Evolutionary conservation across 2,113 vertebrate genomes (phyloP), one percentile per base, ranked within the genome.

Genomic region (Pantherophis guttatus): DNA sequence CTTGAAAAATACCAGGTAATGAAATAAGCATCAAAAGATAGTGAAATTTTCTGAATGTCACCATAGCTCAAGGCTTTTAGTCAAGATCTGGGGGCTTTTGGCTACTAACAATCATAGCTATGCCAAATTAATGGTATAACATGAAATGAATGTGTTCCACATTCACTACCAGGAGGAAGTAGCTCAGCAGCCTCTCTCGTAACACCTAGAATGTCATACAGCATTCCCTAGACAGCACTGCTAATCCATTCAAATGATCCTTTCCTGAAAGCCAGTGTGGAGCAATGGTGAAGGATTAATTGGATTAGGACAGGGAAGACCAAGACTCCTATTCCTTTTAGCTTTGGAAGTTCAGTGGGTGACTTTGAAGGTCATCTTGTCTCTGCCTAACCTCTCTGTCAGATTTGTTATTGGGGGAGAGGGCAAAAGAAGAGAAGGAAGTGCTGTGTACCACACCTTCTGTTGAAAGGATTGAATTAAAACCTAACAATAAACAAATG

Each of bases 1-100:
- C 94, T 98, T 99, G 92, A 98, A 98, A 97, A 98, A 99, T 96
- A 99, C 99, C 33, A 97, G 98, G 99, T 99, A 96, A 97, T 95
- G 86, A 86, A 8, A 94, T 52, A 93, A 75, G 21, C 39, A 92
- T 75, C 5, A 85, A 19, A 52, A 87, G n/a, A 93, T n/a, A 50
- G 52, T 59, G 65, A 29, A 23, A 39, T 6, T n/a, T 11, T 26
- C 53, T 96, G 94, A 75, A 58, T 29, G 90, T 62, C 88, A 52
- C 54, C 52, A 58, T 91, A 24, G 70, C 19, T 48, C 52, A 26
- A 44, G 50, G 55, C 10, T 21, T 55, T 70, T 12, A 8, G 6
- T 39, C 48, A 81, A 54, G 62, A 33, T 81, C 48, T 91, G 50
- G 17, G 2, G 12, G 5, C 8, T 75, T 81, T 81, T 21, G 7